phyloP scores from a whole-genome alignment of 2,113 vertebrate species.

The Crypturellus undulatus region DNA sequence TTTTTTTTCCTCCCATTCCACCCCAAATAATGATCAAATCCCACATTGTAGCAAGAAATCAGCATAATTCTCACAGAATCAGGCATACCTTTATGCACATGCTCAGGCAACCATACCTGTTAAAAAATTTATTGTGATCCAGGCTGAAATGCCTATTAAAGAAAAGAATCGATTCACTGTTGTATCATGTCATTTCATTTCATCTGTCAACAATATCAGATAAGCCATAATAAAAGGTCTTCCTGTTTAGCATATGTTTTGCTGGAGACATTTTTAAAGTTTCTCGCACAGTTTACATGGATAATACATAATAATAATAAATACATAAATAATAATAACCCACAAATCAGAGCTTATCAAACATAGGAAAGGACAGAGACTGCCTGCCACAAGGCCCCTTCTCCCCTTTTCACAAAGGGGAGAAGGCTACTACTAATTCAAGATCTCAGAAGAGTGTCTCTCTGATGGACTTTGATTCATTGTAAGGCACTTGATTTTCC shows the following conservation, averaged over 20 bases:
- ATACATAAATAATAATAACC: not conserved
- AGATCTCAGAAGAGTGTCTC: not conserved
- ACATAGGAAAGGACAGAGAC: not conserved
- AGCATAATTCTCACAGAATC: not conserved
- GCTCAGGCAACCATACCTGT: conserved; percentile 77
- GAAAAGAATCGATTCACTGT: not conserved
- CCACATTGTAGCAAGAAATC: not conserved
- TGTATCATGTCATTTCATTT: not conserved
- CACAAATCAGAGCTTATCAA: not conserved
- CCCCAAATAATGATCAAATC: not conserved
- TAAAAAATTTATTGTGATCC: conserved; percentile 97
- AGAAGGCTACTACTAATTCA: not conserved
- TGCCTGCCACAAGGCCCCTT: not conserved
- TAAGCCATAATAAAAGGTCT: not conserved
- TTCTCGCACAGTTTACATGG: not conserved
- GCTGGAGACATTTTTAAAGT: not conserved
- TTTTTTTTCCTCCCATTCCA: not conserved
- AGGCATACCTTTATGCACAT: not conserved
- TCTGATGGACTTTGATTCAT: not conserved
- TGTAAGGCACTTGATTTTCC: not conserved
- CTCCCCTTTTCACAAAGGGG: not conserved
- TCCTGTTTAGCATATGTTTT: not conserved
- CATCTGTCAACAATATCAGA: not conserved
- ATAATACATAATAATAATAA: not conserved
- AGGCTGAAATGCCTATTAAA: conserved; percentile 89